Evolutionary conservation across 2,797 vertebrate species (phyloP), one percentile per base, ranked within the genome.

Genomic region (Anolis apletophallus): DNA sequence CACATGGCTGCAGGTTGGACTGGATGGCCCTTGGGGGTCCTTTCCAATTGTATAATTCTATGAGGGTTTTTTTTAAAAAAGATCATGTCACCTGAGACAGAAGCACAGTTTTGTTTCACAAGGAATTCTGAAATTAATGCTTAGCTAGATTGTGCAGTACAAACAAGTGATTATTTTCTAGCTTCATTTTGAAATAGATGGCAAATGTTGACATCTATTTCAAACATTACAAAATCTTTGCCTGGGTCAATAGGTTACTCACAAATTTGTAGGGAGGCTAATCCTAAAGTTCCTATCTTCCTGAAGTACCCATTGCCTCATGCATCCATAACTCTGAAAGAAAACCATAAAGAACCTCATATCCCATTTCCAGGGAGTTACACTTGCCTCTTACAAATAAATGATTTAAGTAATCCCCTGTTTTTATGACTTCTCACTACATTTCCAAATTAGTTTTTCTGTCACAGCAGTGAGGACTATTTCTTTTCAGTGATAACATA

Each of bases 401-500:
- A 92, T 94, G 89, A 93, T 93, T 94, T 92, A 90, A 93, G 93
- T 91, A 91, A 94, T 90, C 91, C 84, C 7, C 77, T 2, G 84
- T 93, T 93, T 96, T 96, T 94, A 95, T 93, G 93, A 87, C 91
- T 94, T 88, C 87, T 90, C 87, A 86, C 89, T 94, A 90, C 88
- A 85, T 93, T 96, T 94, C 91, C 85, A 67, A 93, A 94, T 87
- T 84, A 91, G 85, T 34, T 87, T 87, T 88, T 21, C 80, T 74
- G 32, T 76, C 86, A 88, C 87, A 78, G 68, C 80, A 85, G 78
- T 84, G 72, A 90, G 90, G 92, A 91, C 87, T 94, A 90, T 73
- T 95, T 95, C 95, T 95, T 87, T 85, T 93, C 91, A 85, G 91
- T 93, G 95, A 94, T 95, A 94, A 96, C 93, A 94, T 89, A 93